phyloP scores from a whole-genome alignment of 2,888 invertebrate genomes.

The Neoascia interrupta region DNA sequence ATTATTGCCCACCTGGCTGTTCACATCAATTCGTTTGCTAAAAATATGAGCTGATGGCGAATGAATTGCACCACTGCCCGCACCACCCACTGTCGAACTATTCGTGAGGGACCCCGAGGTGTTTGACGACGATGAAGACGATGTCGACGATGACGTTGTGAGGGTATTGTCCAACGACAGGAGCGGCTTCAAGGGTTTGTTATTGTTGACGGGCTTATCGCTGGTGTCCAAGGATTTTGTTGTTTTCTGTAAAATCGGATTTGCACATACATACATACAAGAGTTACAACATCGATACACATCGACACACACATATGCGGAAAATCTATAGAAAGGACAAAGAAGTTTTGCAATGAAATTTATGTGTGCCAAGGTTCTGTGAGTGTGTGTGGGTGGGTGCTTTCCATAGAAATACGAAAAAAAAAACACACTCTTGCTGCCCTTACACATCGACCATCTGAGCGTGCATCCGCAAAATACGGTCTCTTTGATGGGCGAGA shows the following conservation, averaged over 20 bases:
- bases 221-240: slow-evolving; percentile 78
- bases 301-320: slow-evolving; percentile 19
- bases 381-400: slow-evolving; percentile 1
- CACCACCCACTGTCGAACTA: slow-evolving; percentile 33
- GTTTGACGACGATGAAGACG: slow-evolving; percentile 23
- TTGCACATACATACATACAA: slow-evolving; percentile 45
- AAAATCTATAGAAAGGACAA: slow-evolving; percentile 11
- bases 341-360: slow-evolving; percentile 23
- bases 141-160: slow-evolving; percentile 54
- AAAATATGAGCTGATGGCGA: slow-evolving; percentile 68
- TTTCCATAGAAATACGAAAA: too few relatives aligned
- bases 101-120: slow-evolving; percentile 37
- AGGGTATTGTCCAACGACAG: slow-evolving; percentile 76
- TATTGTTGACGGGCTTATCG: slow-evolving; percentile 78
- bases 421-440: too few relatives aligned
- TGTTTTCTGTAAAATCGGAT: slow-evolving; percentile 76
- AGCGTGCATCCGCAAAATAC: not conserved
- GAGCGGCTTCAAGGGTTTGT: slow-evolving; percentile 78
- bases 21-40: slow-evolving; percentile 73
- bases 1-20: slow-evolving; percentile 31
- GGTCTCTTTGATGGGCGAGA: slow-evolving; percentile 24
- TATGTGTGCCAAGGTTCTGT: slow-evolving; percentile 59
- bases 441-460: too few relatives aligned
- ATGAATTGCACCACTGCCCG: slow-evolving; percentile 48
- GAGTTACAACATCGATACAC: slow-evolving; percentile 25